Base-by-base conservation (phyloP, 2,888 invertebrate genomes). In the Sialis lutaria region DNA sequence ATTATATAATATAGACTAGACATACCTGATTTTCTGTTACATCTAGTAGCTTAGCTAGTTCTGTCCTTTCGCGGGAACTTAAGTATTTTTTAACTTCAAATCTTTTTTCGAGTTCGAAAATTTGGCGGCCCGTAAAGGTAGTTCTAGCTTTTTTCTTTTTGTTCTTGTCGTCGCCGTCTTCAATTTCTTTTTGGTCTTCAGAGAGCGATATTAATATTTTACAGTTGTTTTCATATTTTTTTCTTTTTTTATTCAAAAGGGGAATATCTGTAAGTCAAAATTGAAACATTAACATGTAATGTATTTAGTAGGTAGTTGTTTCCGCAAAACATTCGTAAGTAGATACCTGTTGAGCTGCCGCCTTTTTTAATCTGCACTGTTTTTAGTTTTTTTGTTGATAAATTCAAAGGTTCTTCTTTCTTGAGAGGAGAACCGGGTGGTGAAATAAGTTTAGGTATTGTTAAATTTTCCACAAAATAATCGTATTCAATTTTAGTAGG, bases 21-120 rank as follows among this genome's bases (percentile, higher is more conserved):
- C 75, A 68, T 62, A 93, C 93, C 86, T 95, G 95, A 37, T 93
- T 93, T 69, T 95, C 95, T 1, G 95, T 95, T 51, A 95, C 95
- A 63, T 86, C 89, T 49, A 95, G 74, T 51, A 91, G 69, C 57
- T 89, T 87, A 30, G 95, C 93, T 89, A 95, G 88, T 57, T 93
- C 93, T 34, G 91, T 84, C 53, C 95, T 67, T 65, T 95, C 95
- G 51, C 88, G 89, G 30, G 92, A 92, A 54, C 91, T 92, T 52
- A 95, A 74, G 67, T 95, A 95, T 69, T 95, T 95, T 72, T 95
- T 95, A 56, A 87, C 75, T 64, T 93, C 95, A 62, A 95, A 95
- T 67, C 93, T 84, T 61, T 91, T 88, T 70, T 95, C 95, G 64
- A 96, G 72, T 68, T 95, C 95, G 68, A 93, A 95, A 64, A 93